Base-by-base conservation (phyloP, 2,888 invertebrate genomes). In the Stramonita haemastoma region DNA sequence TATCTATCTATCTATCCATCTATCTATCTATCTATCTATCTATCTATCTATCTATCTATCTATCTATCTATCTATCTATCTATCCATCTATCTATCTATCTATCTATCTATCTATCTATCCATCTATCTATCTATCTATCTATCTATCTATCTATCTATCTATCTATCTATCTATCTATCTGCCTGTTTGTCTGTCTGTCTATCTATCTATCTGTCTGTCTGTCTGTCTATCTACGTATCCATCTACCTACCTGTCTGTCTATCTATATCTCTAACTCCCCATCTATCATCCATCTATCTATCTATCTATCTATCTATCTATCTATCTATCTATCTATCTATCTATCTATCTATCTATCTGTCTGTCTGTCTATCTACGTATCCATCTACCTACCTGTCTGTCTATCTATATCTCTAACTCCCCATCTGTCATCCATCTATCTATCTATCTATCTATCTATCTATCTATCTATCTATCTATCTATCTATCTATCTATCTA, bases 301-400 rank as follows among this genome's bases (percentile, higher is more conserved):
- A 66, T 66, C 66, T 66, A 66, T 66, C 66, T 66, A 66, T 66
- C 66, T 66, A 66, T 66, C 66, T 66, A 66, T 66, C 66, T 66
- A 66, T 66, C 66, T 66, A 66, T 66, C 66, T 66, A 66, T 66
- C 66, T 66, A 13, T 66, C 66, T 66, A 13, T 66, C 66, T 66
- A 13, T 66, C 66, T 66, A 13, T 66, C 66, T 66, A 66, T 66
- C 66, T 66, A 22, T 66, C 66, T 66, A 66, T 66, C 66, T 66
- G 13, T 66, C 66, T 66, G 13, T 66, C 66, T 66, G 26, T 66
- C 66, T 66, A 13, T 66, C 66, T 66, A 66, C 13, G 6, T 66
- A 17, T 66, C 66, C 13, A 66, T 13, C 66, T 66, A 66, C 13
- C 66, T 66, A 66, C 2, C 46, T 66, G 13, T 66, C 66, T 66